phyloP scores from a whole-genome alignment of 2,113 vertebrate species.

The Anolis sagrei region DNA sequence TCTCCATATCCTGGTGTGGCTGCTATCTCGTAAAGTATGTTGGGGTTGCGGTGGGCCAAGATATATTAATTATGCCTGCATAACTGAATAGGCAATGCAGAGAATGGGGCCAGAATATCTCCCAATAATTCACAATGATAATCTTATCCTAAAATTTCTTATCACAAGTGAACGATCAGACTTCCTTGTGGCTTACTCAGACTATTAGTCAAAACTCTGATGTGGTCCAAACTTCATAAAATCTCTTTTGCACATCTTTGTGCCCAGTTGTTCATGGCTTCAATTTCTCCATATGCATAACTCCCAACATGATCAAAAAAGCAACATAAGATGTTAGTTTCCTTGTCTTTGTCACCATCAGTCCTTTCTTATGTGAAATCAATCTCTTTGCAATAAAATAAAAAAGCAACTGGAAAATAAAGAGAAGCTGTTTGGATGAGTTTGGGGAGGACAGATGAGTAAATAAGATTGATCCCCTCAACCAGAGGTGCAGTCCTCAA shows the following conservation, averaged over 20 bases:
- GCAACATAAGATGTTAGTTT: background rate
- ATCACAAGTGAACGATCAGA: background rate
- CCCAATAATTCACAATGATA: background rate
- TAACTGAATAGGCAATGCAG: too few relatives aligned
- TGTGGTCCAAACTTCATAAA: background rate
- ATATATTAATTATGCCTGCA: too few relatives aligned
- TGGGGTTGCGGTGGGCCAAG: too few relatives aligned
- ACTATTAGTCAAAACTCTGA: background rate
- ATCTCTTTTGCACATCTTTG: background rate
- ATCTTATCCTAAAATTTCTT: background rate
- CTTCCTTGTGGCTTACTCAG: background rate
- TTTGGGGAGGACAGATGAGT: background rate
- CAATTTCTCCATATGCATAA: background rate
- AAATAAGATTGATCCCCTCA: background rate
- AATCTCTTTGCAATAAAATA: background rate
- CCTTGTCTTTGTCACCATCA: background rate
- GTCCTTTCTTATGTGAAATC: background rate
- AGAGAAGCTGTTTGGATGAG: background rate
- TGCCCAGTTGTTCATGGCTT: background rate
- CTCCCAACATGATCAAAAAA: background rate
- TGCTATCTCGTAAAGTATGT: too few relatives aligned
- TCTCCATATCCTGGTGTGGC: too few relatives aligned
- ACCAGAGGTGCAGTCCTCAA: background rate
- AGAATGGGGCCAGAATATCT: too few relatives aligned
- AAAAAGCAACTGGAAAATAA: background rate